phyloP scores from a whole-genome alignment of 2,113 vertebrate genomes.

The Blennius ocellaris region DNA sequence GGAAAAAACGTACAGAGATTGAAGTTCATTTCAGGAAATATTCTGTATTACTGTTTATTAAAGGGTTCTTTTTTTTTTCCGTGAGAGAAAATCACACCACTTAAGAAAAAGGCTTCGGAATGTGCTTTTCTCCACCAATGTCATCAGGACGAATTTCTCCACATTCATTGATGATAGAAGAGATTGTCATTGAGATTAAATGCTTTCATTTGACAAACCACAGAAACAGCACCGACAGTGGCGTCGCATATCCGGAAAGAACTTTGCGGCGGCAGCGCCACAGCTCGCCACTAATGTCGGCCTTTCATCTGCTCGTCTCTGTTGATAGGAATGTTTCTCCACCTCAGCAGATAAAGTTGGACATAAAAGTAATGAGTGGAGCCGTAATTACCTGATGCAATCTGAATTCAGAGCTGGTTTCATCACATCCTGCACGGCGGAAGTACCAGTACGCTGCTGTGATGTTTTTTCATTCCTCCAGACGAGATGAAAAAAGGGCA shows the following conservation, averaged over 20 bases:
- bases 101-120: too few species aligned
- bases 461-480: slow-evolving; percentile 20
- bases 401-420: slow-evolving; percentile 47
- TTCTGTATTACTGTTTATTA: not conserved
- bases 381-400: slow-evolving; percentile 68
- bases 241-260: slow-evolving; percentile 31
- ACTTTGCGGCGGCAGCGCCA: not conserved
- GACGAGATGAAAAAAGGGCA: not conserved
- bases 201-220: slow-evolving; percentile 47
- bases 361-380: slow-evolving; percentile 60
- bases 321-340: slow-evolving; percentile 59
- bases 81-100: too few species aligned
- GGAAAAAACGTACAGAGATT: not conserved
- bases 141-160: slow-evolving; percentile 26
- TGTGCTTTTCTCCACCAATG: slow-evolving; percentile 11
- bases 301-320: slow-evolving; percentile 60
- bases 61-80: not conserved
- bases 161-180: slow-evolving; percentile 13
- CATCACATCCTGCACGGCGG: slow-evolving; percentile 9
- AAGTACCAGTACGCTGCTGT: not conserved
- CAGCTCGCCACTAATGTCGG: slow-evolving; percentile 31
- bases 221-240: slow-evolving; percentile 40
- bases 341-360: slow-evolving; percentile 41
- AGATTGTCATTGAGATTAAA: slow-evolving; percentile 47
- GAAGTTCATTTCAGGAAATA: not conserved